Evolutionary conservation across 2,888 invertebrate genomes (phyloP).

Genomic region (Acleris literana): DNA sequence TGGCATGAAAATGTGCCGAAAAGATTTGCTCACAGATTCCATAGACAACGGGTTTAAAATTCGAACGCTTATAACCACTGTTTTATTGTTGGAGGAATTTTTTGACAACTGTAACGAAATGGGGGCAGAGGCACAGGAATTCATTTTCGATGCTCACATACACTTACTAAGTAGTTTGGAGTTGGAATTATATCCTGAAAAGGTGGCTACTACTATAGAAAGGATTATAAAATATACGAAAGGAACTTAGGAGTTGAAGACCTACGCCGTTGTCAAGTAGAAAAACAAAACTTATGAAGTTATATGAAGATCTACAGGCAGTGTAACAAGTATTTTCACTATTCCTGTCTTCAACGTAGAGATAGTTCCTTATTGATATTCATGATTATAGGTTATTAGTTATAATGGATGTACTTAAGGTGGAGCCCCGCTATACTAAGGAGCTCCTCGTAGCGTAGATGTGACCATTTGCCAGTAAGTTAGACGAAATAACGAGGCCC

Average conservation of each 20-base stretch:
- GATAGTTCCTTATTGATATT: too few species aligned
- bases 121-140: constrained; percentile 58
- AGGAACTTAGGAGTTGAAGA: constrained; percentile 79
- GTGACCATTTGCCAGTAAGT: too few species aligned
- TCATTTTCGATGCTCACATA: constrained; percentile 82
- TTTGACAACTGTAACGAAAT: constrained; percentile 76
- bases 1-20: constrained; percentile 74
- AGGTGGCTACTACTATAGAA: constrained; percentile 74
- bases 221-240: constrained; percentile 74
- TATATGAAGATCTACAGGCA: constrained; percentile 93
- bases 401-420: too few species aligned
- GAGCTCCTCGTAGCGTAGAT: too few species aligned
- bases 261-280: constrained; percentile 82
- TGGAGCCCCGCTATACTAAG: too few species aligned
- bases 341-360: neutral
- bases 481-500: too few species aligned
- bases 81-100: constrained; percentile 85
- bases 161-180: constrained; percentile 83
- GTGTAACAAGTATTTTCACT: constrained; percentile 85
- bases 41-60: constrained; percentile 87
- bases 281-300: constrained; percentile 90
- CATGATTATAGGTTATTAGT: too few species aligned
- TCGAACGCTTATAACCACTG: constrained; percentile 79
- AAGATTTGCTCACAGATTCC: constrained; percentile 80
- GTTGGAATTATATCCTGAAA: constrained; percentile 85